Base-by-base conservation (phyloP, 2,888 invertebrate genomes). In the Allacma fusca region DNA sequence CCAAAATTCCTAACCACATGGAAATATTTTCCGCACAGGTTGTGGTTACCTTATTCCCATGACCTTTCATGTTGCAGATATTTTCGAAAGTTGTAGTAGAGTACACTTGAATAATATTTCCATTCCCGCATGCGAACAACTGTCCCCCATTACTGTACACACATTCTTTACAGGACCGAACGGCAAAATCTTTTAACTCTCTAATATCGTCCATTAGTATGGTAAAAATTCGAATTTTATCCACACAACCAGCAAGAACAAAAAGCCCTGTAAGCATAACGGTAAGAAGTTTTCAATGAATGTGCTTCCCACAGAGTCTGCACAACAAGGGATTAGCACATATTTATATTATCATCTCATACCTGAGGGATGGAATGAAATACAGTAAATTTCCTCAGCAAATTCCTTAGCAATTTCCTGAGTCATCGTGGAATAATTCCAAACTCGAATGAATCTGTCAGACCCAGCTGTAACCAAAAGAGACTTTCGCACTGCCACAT, bases 401-500 rank as follows among this genome's bases (percentile, higher is more conserved):
- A 95, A 97, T 83, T 93, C 90, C 85, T 94, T 93, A 77, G 87
- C 86, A 85, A 95, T 87, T 85, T 95, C 93, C 72, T 96, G 88
- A 68, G 89, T 92, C 86, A 92, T 92, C 0, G 92, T 92, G 87
- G 95, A 93, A 86, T 94, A 97, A 86, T 97, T 95, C 97, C 97
- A 97, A 67, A 97, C 90, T 74, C 95, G 90, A 70, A 97, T 91
- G 50, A 94, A 94, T 83, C 94, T 91, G 86, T 97, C 97, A 69
- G 90, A 88, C 80, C 91, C 90, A 65, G 93, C 93, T 0, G 97
- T 96, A 88, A 96, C 92, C 80, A 96, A 91, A 76, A 96, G 91
- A 0, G 96, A 93, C 86, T 96, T 96, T 92, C 97, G 94, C 0
- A 92, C 90, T 85, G 97, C 96, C 82, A 94, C 90, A 1, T 95